Evolutionary conservation across 1,140 invertebrate species (phyloP).

Genomic region (Metopolophium dirhodum): DNA sequence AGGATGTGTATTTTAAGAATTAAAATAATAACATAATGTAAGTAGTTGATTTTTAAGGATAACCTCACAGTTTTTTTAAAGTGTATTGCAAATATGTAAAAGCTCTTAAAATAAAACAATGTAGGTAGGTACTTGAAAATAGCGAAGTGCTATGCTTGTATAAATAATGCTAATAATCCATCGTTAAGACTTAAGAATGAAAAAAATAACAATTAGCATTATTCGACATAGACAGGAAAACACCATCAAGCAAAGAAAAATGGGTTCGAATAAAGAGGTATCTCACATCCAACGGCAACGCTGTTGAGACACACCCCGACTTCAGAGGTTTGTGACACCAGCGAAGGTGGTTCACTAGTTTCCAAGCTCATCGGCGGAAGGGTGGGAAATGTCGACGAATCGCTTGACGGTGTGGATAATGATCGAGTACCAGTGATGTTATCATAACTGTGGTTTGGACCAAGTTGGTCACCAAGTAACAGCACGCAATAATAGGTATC

Average conservation of each 20-base stretch:
- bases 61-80: background rate
- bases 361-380: background rate
- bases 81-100: background rate
- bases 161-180: background rate
- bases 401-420: background rate
- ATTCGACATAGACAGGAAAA: too few species aligned
- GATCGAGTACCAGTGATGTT: background rate
- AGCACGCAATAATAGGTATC: slow-evolving; percentile 65
- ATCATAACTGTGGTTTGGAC: background rate
- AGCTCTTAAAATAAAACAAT: background rate
- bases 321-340: background rate
- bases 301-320: slow-evolving; percentile 65
- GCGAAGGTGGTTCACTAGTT: background rate
- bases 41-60: too few species aligned
- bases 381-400: slow-evolving; percentile 44
- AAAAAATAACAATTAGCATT: too few species aligned
- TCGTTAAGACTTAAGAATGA: too few species aligned
- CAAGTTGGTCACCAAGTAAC: background rate
- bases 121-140: background rate
- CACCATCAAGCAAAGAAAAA: too few species aligned
- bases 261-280: too few species aligned
- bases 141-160: background rate
- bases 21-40: too few species aligned
- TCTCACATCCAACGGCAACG: slow-evolving; percentile 67
- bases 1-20: too few species aligned